Conservation (phyloP, 2,797 vertebrate species). For the Monodelphis domestica region DNA sequence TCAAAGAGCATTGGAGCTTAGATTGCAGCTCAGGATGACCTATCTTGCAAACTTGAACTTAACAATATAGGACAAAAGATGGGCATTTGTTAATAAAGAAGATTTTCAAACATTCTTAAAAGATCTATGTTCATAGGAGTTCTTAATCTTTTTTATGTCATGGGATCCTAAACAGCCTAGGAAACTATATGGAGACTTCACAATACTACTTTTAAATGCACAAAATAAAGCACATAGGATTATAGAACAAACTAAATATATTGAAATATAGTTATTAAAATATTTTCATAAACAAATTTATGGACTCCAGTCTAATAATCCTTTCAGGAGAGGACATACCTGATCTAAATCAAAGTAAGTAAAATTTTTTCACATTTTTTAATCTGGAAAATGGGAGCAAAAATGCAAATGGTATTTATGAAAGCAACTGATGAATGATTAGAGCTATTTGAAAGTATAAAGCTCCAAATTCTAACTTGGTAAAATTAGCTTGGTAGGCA, state of each 20-base stretch:
- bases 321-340: neutral
- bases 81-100: neutral
- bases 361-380: constrained; percentile 23
- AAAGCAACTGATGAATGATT: constrained; percentile 58
- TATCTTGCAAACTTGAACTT: neutral
- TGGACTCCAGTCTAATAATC: neutral
- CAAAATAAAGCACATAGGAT: neutral
- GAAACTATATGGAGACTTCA: neutral
- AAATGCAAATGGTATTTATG: neutral
- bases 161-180: neutral
- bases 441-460: constrained; percentile 53
- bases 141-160: neutral
- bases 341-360: constrained; percentile 24
- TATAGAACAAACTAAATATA: neutral
- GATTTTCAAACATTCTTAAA: neutral
- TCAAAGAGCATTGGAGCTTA: neutral
- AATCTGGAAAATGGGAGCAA: constrained; percentile 49
- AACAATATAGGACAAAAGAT: neutral
- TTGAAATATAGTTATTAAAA: neutral
- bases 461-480: constrained; percentile 59
- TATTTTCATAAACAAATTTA: neutral
- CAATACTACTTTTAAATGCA: neutral
- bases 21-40: neutral
- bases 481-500: constrained; percentile 63
- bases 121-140: neutral